These are phyloP conservation scores for Silurus asotus DNA, from an alignment of 2,113 vertebrate genomes.

Conservation along the genomic window DNA sequence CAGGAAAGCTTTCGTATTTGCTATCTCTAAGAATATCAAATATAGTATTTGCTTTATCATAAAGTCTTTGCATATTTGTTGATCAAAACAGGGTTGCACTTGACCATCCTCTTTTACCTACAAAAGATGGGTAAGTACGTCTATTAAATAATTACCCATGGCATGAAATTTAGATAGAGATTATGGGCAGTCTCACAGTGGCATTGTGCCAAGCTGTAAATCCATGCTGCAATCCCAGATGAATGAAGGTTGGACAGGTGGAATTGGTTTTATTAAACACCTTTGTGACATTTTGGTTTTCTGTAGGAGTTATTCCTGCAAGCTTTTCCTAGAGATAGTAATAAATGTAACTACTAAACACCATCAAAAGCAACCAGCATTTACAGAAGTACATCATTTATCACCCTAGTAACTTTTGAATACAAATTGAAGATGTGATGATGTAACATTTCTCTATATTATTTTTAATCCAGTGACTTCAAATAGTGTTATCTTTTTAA, in stretches of 20 bases:
- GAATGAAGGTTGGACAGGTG: neutral
- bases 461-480: neutral
- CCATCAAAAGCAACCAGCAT: neutral
- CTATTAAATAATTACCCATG: neutral
- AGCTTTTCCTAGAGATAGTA: neutral
- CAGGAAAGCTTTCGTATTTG: neutral
- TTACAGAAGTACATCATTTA: neutral
- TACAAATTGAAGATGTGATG: neutral
- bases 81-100: neutral
- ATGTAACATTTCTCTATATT: neutral
- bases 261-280: neutral
- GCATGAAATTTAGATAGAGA: neutral
- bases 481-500: neutral
- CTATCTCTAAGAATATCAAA: neutral
- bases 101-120: neutral
- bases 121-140: neutral
- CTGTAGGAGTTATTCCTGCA: neutral
- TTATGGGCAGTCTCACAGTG: neutral
- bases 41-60: neutral
- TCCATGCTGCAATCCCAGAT: neutral
- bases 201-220: neutral
- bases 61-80: neutral
- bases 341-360: neutral
- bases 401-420: neutral
- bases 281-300: neutral